A percentile compares a stretch with the other conserved stretches of the same genome.
Evolutionary conservation across 1,140 invertebrate genomes (phyloP).

Genomic region (Apolygus lucorum): DNA sequence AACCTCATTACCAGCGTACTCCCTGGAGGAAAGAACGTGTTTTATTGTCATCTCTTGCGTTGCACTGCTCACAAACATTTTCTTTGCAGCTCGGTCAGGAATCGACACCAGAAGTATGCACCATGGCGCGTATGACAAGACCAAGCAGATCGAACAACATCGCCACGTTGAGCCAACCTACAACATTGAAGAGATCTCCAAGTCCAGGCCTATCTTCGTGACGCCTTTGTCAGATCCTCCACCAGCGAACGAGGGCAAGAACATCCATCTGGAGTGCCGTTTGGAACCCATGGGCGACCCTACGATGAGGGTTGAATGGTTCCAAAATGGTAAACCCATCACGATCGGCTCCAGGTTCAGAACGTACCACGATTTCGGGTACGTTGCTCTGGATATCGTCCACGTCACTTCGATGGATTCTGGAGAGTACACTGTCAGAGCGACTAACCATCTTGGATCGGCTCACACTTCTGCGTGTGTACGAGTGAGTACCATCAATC

Average conservation of each 20-base stretch:
- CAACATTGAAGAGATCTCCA: slow-evolving; percentile 84
- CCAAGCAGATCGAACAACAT: slow-evolving; percentile 73
- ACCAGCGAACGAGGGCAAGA: slow-evolving; percentile 80
- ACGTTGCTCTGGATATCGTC: slow-evolving; percentile 82
- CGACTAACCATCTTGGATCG: slow-evolving; percentile 84
- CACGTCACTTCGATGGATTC: slow-evolving; percentile 79
- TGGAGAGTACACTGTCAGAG: slow-evolving; percentile 86
- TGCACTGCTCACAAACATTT: neutral
- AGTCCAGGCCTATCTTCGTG: slow-evolving; percentile 84
- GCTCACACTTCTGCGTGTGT: slow-evolving; percentile 86
- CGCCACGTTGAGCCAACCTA: slow-evolving; percentile 80
- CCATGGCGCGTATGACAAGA: slow-evolving; percentile 72
- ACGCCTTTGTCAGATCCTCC: slow-evolving; percentile 71
- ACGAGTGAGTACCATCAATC: slow-evolving; percentile 47
- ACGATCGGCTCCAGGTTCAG: slow-evolving; percentile 81
- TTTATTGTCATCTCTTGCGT: no score
- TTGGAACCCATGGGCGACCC: slow-evolving; percentile 90
- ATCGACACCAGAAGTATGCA: slow-evolving; percentile 85
- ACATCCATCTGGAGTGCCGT: slow-evolving; percentile 81
- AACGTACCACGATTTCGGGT: slow-evolving; percentile 93
- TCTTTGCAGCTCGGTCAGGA: slow-evolving; percentile 60
- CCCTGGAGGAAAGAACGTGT: no score
- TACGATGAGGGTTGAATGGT: slow-evolving; percentile 94
- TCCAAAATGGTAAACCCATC: slow-evolving; percentile 78
- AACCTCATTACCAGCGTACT: no score